Evolutionary conservation across 1,140 invertebrate genomes (phyloP), one percentile per base, ranked within the genome.

Genomic region (Geopemphigus sp.): DNA sequence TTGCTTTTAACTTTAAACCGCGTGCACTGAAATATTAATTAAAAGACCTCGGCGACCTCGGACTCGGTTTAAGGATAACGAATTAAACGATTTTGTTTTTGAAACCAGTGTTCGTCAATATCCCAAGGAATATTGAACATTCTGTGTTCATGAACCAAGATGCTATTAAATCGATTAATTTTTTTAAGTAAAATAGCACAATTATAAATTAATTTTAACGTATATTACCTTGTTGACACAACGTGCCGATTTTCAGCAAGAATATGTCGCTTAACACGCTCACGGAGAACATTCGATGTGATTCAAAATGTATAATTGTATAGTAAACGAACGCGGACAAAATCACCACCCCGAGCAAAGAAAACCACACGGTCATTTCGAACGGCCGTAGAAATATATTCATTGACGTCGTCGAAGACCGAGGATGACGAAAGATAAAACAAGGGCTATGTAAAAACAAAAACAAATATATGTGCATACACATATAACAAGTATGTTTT

Each of bases 181-280:
- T 39, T 39, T 39, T 39, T 39, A 14, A 26, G 6, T 59, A 59
- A 15, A 17, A 61, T 10, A 26, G 8, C 17, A 22, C n/a, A n/a
- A n/a, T n/a, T n/a, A n/a, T n/a, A n/a, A n/a, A 0, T 24, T 17
- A 0, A 29, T 61, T 61, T 6, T 61, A 10, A 61, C 26, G 26
- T 26, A 29, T 56, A 5, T 57, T 78, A 78, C 74, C 74, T 63
- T 78, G 74, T 47, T 78, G 74, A 29, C 74, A 78, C n/a, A 78
- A 59, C 1, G 74, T 47, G 22, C 56, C 74, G 15, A 78, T 61
- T 50, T 78, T 78, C 19, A 78, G 4, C 14, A 78, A 47, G 4
- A 78, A 19, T 19, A 78, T 78, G 24, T 78, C 74, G 14, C 74
- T 78, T 45, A 57, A 63, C 12, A 12, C 24, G 24, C 29, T 78